Percentiles rank a stretch among this genome's conserved stretches.
These are phyloP conservation scores for Anoncus sp. DNA, from an alignment of 2,888 invertebrate genomes.

Conservation along the genomic window DNA sequence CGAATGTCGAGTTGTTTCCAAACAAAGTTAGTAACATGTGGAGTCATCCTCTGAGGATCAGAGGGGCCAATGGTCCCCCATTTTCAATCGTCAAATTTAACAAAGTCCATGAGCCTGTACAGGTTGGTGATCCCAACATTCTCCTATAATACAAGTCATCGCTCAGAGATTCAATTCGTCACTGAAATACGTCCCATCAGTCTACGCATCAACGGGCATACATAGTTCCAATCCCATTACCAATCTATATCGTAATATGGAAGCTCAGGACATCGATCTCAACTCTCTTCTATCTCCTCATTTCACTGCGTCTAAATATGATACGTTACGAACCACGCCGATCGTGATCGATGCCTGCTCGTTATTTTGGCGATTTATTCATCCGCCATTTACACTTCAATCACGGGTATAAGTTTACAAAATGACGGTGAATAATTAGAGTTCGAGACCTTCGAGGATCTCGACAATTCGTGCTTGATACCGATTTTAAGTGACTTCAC, in stretches of 20 bases:
- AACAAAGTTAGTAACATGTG: constrained; percentile 65
- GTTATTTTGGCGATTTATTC: constrained; percentile 57
- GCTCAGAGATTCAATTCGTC: constrained; percentile 63
- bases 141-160: constrained; percentile 18
- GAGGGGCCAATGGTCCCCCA: constrained; percentile 26
- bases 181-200: no score
- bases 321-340: constrained; percentile 24
- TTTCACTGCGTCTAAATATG: constrained; percentile 26
- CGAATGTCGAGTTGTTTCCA: constrained; percentile 60
- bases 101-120: neutral
- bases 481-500: constrained; percentile 34
- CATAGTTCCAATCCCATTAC: no score
- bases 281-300: constrained; percentile 18
- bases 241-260: no score
- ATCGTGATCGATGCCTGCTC: constrained; percentile 44
- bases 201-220: no score
- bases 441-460: constrained; percentile 50
- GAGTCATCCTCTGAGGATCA: constrained; percentile 60
- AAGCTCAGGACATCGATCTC: constrained; percentile 50
- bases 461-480: constrained; percentile 55
- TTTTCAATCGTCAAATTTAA: constrained; percentile 30
- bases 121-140: constrained; percentile 35
- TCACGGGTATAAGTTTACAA: constrained; percentile 54
- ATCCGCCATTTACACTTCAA: constrained; percentile 57
- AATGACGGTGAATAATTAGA: constrained; percentile 24